Conservation (phyloP, 2,797 vertebrate genomes). For the Oreochromis mossambicus region DNA sequence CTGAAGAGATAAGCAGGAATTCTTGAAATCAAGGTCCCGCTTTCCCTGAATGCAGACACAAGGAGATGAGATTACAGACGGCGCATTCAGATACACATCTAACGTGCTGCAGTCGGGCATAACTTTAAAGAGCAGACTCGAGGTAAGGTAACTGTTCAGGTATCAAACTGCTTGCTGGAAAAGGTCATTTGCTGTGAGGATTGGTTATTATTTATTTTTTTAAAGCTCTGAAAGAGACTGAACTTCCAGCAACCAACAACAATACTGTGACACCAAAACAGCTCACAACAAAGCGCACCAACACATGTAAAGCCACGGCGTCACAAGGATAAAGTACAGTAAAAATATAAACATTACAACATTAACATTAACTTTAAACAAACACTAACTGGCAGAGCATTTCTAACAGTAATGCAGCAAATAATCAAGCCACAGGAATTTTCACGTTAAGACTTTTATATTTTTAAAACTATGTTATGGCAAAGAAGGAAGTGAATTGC, state of each 20-base stretch:
- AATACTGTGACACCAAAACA: not conserved
- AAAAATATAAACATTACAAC: not conserved
- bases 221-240: not conserved
- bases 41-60: constrained; percentile 8
- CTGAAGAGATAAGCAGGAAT: constrained; percentile 43
- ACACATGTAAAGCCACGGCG: not conserved
- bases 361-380: not conserved
- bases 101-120: not conserved
- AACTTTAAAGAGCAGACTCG: constrained; percentile 5
- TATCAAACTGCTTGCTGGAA: not conserved
- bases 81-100: constrained; percentile 41
- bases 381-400: not conserved
- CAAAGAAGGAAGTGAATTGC: not conserved
- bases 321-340: not conserved
- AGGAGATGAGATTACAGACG: constrained; percentile 52
- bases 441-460: not conserved
- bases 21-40: constrained; percentile 54
- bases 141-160: constrained; percentile 9
- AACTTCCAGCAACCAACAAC: not conserved
- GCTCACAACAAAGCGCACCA: not conserved
- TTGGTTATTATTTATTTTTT: not conserved
- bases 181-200: not conserved
- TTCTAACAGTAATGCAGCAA: not conserved
- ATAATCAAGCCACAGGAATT: not conserved
- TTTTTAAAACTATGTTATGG: not conserved